These are phyloP conservation scores for Lypha dubia DNA, from an alignment of 2,888 invertebrate genomes.

Conservation along the genomic window DNA sequence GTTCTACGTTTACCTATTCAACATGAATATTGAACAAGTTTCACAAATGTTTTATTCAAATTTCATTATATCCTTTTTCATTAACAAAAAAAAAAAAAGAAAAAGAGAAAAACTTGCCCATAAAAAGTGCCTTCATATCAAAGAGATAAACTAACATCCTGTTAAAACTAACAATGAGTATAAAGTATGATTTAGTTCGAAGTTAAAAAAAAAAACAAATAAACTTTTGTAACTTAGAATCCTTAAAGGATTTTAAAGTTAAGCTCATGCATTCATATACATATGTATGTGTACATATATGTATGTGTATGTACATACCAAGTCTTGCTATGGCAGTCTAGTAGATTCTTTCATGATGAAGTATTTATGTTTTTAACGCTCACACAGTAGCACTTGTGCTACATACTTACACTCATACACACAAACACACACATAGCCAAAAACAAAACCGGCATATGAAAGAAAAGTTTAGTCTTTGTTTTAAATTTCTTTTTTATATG, in stretches of 20 bases:
- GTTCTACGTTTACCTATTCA: not conserved
- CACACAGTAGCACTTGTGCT: slow-evolving; percentile 24
- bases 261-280: slow-evolving; percentile 34
- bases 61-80: slow-evolving; percentile 48
- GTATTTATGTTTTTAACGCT: slow-evolving; percentile 58
- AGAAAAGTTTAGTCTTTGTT: slow-evolving; percentile 56
- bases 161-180: slow-evolving; percentile 61
- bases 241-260: slow-evolving; percentile 62
- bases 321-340: slow-evolving; percentile 46
- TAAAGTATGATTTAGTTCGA: slow-evolving; percentile 61
- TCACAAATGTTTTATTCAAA: not conserved
- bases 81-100: slow-evolving; percentile 23
- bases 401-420: slow-evolving; percentile 6
- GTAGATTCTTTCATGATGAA: slow-evolving; percentile 48
- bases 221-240: slow-evolving; percentile 64
- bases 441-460: slow-evolving; percentile 40
- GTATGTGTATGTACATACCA: not conserved
- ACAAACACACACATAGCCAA: not conserved
- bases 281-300: not conserved
- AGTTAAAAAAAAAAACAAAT: slow-evolving; percentile 36
- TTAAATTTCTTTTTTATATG: slow-evolving; percentile 40
- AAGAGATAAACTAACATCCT: slow-evolving; percentile 64
- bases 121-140: slow-evolving; percentile 55
- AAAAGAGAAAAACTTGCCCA: not conserved
- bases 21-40: slow-evolving; percentile 43